Base-by-base conservation (phyloP, 2,797 vertebrate species). In the Sebastes miniatus region DNA sequence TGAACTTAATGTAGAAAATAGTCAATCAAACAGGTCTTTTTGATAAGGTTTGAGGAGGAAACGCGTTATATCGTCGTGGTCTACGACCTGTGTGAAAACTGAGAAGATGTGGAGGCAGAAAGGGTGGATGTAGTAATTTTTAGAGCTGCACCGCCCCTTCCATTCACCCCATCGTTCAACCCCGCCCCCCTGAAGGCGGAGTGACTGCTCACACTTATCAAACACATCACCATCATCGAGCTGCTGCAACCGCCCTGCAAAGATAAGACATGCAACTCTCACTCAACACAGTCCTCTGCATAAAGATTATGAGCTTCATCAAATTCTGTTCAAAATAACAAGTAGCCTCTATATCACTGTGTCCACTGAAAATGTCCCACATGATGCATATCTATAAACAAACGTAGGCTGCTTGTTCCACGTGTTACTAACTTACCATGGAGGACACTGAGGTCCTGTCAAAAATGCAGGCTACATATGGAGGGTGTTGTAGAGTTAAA, bases 41-140 rank as follows among this genome's bases (percentile, higher is more conserved):
- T 43, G 50, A 22, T 67, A 18, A 24, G 8, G 7, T 76, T 8
- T 18, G 13, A 57, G 1, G 43, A 47, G 6, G 6, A 63, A 68
- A 58, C 32, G 3, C 52, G 82, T 62, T 8, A 1, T 32, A 1
- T 27, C 50, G 43, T 59, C 24, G 56, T 34, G 9, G 56, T 22
- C 8, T 3, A 67, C 62, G 34, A 20, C 39, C 66, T 72, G 62
- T 83, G 73, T 64, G 76, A 69, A 71, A 57, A 83, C 71, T 87
- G 84, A 81, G 9, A 34, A 2, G 78, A 69, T 67, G n/a, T 1
- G 39, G 16, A 2, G 57, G 39, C 43, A 59, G 27, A 13, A 5
- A 24, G 69, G 32, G 8, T 52, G 76, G 81, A 63, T 80, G 83
- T 89, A 91, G 84, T 93, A 79, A 74, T 88, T 71, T 82, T 69